These are phyloP conservation scores for Spodoptera littoralis DNA, from an alignment of 2,888 invertebrate genomes.

Conservation along the genomic window DNA sequence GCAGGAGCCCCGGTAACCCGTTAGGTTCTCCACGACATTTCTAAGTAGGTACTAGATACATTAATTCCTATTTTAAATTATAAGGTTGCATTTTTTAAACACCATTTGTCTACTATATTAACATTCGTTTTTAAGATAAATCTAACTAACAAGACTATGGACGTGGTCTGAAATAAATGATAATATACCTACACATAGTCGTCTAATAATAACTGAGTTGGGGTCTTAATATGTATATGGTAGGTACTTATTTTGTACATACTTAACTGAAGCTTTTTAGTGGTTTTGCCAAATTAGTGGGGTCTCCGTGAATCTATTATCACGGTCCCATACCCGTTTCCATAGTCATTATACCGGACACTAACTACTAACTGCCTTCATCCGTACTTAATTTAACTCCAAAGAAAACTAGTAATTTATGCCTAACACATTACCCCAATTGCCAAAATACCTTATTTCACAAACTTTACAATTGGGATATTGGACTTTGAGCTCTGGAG, in stretches of 20 bases:
- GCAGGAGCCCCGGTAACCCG: no score
- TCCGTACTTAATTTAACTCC: constrained; percentile 79
- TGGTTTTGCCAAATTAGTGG: constrained; percentile 38
- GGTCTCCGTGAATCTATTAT: constrained; percentile 52
- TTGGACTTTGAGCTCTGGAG: constrained; percentile 32
- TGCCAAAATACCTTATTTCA: constrained; percentile 70
- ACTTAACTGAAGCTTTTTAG: constrained; percentile 24
- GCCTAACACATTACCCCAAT: constrained; percentile 82
- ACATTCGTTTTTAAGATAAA: no score
- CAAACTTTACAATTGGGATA: constrained; percentile 29
- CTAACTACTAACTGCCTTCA: constrained; percentile 79
- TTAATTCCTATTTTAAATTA: no score
- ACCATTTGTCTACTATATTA: no score
- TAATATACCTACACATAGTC: no score
- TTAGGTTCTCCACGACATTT: no score
- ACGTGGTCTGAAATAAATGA: no score
- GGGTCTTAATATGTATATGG: constrained; percentile 8
- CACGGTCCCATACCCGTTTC: constrained; percentile 53
- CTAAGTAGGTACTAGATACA: no score
- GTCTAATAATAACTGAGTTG: not conserved
- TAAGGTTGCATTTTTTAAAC: no score
- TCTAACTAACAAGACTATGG: no score
- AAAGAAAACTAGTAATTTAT: constrained; percentile 86
- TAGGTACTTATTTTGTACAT: not conserved
- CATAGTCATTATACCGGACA: constrained; percentile 69